Evolutionary conservation across 1,140 invertebrate genomes (phyloP), one percentile per base, ranked within the genome.

Genomic region (Apis florea): DNA sequence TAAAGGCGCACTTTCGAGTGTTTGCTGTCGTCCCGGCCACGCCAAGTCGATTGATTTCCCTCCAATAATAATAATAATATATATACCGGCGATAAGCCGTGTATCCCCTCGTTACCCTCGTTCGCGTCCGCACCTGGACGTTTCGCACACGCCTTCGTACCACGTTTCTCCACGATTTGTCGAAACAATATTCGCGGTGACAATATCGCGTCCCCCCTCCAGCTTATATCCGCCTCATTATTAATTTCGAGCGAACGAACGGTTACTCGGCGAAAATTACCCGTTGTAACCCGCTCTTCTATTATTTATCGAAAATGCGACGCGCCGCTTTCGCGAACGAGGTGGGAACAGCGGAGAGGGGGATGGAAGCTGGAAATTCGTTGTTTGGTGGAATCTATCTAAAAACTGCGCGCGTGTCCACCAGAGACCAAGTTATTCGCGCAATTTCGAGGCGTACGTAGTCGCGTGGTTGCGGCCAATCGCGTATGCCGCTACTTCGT

Each of bases 191-290:
- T 71, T 81, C 73, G 17, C 51, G 64, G 71, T 31, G 61, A 63
- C 26, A 75, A 85, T 90, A 90, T 90, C 87, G 88, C 87, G 73
- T 90, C 88, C 89, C 82, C 4, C 3, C 31, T 90, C 82, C 84
- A 31, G 47, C n/a, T 54, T 51, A 21, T 58, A 75, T 77, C 56
- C 63, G 54, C 24, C 19, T 61, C 56, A 56, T 81, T 82, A 85
- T 85, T 86, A 83, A 75, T 74, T 86, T 61, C 51, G 21, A n/a
- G 5, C 15, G 54, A 69, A 59, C 70, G 70, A 72, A 31, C 8
- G 54, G 31, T 56, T 58, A 47, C 70, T 19, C 21, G 70, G 31
- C 31, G 54, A 72, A 72, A 40, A 72, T 72, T 72, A 12, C 26
- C 31, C 26, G 70, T 10, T 40, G 54, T 59, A 72, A 72, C 47